These are phyloP conservation scores for Rhinolophus sinicus DNA, from an alignment of 2,113 vertebrate genomes.

Conservation along the genomic window DNA sequence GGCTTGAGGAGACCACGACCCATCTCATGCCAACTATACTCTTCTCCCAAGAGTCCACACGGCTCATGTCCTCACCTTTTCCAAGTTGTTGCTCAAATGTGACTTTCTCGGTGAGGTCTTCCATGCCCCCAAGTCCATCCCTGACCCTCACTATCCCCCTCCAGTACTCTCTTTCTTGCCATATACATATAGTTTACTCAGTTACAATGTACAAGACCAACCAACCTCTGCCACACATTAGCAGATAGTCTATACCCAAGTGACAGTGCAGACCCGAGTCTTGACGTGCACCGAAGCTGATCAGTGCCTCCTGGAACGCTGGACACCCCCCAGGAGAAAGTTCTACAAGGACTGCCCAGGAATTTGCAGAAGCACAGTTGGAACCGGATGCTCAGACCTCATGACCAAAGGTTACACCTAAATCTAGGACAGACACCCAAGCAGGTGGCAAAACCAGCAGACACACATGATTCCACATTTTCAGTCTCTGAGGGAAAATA, in stretches of 20 bases:
- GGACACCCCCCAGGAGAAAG: background rate
- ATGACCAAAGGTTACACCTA: background rate
- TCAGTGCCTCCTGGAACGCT: background rate
- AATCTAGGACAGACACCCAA: background rate
- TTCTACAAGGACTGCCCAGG: background rate
- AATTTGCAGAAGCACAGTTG: background rate
- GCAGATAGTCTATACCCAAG: background rate
- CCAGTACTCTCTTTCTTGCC: background rate
- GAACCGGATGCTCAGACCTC: background rate
- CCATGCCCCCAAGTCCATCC: background rate
- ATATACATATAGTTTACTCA: background rate
- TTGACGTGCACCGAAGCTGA: background rate
- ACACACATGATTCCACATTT: fast-evolving
- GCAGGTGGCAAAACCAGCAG: background rate
- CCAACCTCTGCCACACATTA: too few species aligned
- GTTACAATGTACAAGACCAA: background rate
- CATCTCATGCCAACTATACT: too few species aligned
- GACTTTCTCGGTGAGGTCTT: background rate
- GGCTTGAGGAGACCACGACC: background rate
- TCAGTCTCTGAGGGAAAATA: background rate
- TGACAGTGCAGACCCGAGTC: background rate
- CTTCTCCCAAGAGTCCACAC: background rate
- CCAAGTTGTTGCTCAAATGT: background rate
- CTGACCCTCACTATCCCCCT: too few species aligned
- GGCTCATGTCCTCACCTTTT: background rate